Conservation (phyloP, 2,888 invertebrate genomes). For the Oscheius onirici region DNA sequence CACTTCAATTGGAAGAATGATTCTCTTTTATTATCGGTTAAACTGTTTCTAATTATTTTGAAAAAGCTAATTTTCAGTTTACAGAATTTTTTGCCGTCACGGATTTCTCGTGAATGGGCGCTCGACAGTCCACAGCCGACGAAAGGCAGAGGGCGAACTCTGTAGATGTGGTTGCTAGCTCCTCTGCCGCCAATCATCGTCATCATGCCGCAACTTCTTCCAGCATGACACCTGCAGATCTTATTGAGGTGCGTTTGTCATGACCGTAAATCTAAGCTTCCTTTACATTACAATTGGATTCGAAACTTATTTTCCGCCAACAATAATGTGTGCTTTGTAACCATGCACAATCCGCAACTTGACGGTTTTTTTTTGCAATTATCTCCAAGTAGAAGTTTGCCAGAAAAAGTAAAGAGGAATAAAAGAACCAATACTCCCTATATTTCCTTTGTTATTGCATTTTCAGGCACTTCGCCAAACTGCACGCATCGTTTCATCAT, state of each 20-base stretch:
- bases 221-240: conserved; percentile 49
- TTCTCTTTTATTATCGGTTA: neutral
- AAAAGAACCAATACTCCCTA: too few relatives aligned
- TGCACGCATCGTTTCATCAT: conserved; percentile 46
- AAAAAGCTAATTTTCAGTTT: neutral
- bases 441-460: neutral
- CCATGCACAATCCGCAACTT: too few relatives aligned
- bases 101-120: conserved; percentile 47
- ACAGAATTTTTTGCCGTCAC: neutral
- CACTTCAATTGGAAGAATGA: neutral
- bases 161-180: conserved; percentile 43
- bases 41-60: neutral
- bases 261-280: neutral
- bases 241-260: conserved; percentile 37
- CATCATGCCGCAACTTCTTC: conserved; percentile 32
- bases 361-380: too few relatives aligned
- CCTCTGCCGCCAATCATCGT: conserved; percentile 17
- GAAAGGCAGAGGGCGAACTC: conserved; percentile 57
- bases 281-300: too few relatives aligned
- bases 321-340: too few relatives aligned
- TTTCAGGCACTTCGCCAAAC: conserved; percentile 41
- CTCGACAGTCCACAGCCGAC: conserved; percentile 56
- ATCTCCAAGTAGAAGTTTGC: too few relatives aligned
- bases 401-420: too few relatives aligned
- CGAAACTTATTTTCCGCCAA: too few relatives aligned